These are phyloP conservation scores for Heterohyrax brucei DNA, from an alignment of 2,797 vertebrate species.

Conservation along the genomic window DNA sequence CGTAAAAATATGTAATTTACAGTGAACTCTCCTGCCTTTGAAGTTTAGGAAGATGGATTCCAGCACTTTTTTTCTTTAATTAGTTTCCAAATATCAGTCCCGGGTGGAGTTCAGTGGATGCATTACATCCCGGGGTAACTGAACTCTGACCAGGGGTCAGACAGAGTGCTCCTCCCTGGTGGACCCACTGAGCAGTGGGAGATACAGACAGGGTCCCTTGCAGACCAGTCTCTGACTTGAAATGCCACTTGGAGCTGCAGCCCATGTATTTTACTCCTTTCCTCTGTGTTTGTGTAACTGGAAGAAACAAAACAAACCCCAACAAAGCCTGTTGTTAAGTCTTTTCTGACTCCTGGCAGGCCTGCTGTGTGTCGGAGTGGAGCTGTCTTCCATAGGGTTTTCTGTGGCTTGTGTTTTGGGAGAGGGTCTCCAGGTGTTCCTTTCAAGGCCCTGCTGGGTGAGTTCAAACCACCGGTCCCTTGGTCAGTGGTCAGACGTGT, in stretches of 20 bases:
- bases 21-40: constrained; percentile 43
- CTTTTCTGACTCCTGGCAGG: too few relatives aligned
- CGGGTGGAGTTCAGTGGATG: constrained; percentile 25
- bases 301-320: constrained; percentile 1
- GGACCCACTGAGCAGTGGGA: not conserved
- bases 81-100: not conserved
- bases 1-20: not conserved
- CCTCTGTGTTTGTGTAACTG: constrained; percentile 17
- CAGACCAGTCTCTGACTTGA: constrained; percentile 3
- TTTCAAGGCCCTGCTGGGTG: too few relatives aligned
- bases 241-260: not conserved
- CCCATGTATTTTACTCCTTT: constrained; percentile 45
- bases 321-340: too few relatives aligned
- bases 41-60: constrained; percentile 43
- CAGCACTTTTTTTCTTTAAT: not conserved
- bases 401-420: too few relatives aligned
- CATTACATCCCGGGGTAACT: constrained; percentile 35
- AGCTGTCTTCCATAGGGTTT: too few relatives aligned
- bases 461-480: too few relatives aligned
- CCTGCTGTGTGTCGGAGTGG: too few relatives aligned
- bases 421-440: too few relatives aligned
- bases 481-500: too few relatives aligned
- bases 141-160: not conserved
- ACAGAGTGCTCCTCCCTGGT: not conserved
- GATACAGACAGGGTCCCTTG: constrained; percentile 13